phyloP scores from a whole-genome alignment of 2,888 invertebrate species.

The Troides helena region DNA sequence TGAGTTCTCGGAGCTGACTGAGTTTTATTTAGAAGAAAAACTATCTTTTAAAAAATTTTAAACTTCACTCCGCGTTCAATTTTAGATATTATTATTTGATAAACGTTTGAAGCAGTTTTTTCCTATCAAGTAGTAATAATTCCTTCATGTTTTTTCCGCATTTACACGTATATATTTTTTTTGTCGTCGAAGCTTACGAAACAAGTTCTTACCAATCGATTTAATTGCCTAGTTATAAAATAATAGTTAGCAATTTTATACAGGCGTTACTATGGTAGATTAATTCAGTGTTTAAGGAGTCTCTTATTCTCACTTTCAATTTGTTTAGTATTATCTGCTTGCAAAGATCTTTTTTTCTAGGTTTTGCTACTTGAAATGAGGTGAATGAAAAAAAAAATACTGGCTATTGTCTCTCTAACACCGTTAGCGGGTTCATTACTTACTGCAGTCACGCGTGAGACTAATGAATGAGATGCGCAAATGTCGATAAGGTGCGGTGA shows the following conservation, averaged over 20 bases:
- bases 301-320: background rate
- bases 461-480: constrained; percentile 25
- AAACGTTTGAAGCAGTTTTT: background rate
- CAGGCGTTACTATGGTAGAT: background rate
- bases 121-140: background rate
- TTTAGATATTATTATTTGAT: background rate
- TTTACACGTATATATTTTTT: no score
- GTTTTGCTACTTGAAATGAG: background rate
- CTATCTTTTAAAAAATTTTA: constrained; percentile 2
- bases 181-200: no score
- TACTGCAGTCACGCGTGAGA: constrained; percentile 21
- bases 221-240: background rate
- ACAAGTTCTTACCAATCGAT: no score
- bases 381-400: background rate
- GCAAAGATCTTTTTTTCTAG: background rate
- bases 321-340: background rate
- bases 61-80: background rate
- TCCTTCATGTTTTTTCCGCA: background rate
- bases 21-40: constrained; percentile 14
- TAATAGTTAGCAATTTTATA: background rate
- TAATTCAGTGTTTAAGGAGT: background rate
- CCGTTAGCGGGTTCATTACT: constrained; percentile 22
- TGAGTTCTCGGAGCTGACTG: constrained; percentile 5
- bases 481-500: constrained; percentile 15
- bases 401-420: constrained; percentile 21